These are phyloP conservation scores for Nylanderia fulva DNA, from an alignment of 1,140 invertebrate species.

Conservation along the genomic window DNA sequence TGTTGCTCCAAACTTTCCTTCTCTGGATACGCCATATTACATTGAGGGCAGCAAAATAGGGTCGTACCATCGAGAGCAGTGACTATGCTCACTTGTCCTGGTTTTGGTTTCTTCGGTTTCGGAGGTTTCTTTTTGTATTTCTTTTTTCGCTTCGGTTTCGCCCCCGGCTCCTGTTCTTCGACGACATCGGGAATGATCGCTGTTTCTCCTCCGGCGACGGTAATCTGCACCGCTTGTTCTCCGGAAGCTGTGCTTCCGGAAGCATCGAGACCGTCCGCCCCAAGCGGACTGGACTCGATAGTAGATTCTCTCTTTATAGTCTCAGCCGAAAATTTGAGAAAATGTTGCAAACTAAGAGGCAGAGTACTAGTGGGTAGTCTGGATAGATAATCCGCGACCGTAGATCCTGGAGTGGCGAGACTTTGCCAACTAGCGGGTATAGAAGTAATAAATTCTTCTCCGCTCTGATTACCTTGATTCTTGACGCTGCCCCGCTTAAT, in stretches of 20 bases:
- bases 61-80: slow-evolving; percentile 90
- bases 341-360: slow-evolving; percentile 86
- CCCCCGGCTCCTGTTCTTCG: slow-evolving; percentile 84
- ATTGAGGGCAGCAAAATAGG: slow-evolving; percentile 92
- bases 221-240: slow-evolving; percentile 83
- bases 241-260: slow-evolving; percentile 78
- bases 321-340: slow-evolving; percentile 87
- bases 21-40: slow-evolving; percentile 92
- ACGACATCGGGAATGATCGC: slow-evolving; percentile 86
- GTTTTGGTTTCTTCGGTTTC: slow-evolving; percentile 90
- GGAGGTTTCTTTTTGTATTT: slow-evolving; percentile 93
- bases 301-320: slow-evolving; percentile 86
- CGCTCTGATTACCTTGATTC: slow-evolving; percentile 79
- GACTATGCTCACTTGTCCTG: slow-evolving; percentile 90
- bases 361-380: slow-evolving; percentile 88
- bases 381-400: slow-evolving; percentile 93
- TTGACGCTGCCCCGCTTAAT: slow-evolving; percentile 86
- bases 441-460: slow-evolving; percentile 82
- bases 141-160: slow-evolving; percentile 90
- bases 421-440: slow-evolving; percentile 89
- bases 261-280: slow-evolving; percentile 82
- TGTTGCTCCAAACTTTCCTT: slow-evolving; percentile 92
- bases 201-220: slow-evolving; percentile 81
- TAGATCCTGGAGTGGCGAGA: slow-evolving; percentile 89
- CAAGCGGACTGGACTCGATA: slow-evolving; percentile 86